Percentiles rank a stretch among this genome's conserved stretches.
Conservation (phyloP, 2,888 invertebrate species). For the Sepioteuthis lessoniana region DNA sequence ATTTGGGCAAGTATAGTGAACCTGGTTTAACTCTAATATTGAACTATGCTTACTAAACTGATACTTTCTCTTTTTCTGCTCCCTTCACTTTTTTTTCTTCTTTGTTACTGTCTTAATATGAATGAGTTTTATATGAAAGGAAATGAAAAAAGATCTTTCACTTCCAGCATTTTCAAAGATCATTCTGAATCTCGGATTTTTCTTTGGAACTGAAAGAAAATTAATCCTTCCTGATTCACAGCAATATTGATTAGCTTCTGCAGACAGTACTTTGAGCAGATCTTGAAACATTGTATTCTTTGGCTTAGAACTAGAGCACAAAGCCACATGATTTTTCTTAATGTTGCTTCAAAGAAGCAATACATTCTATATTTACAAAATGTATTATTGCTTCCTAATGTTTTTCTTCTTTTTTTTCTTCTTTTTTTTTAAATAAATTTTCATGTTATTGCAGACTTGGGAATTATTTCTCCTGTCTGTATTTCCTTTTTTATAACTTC, state of each 20-base stretch:
- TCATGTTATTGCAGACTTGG: too few relatives aligned
- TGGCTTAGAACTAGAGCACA: neutral
- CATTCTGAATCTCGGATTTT: neutral
- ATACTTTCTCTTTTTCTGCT: neutral
- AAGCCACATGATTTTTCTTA: neutral
- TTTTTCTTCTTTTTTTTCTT: neutral
- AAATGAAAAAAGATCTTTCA: neutral
- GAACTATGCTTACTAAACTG: neutral
- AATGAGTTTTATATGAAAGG: constrained; percentile 12
- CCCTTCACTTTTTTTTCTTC: neutral
- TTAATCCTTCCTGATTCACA: neutral
- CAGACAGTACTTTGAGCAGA: neutral
- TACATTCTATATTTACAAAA: neutral
- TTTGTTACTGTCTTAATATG: neutral
- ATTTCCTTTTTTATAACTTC: neutral
- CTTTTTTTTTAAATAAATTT: neutral
- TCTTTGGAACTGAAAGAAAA: neutral
- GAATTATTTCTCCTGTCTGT: neutral
- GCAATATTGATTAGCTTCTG: neutral
- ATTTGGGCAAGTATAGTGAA: neutral
- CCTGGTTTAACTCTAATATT: neutral
- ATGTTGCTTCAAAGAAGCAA: neutral
- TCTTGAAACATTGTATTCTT: neutral
- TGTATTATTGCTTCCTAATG: neutral
- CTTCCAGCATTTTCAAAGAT: constrained; percentile 33